phyloP scores from a whole-genome alignment of 2,797 vertebrate species.

The Allobates femoralis region DNA sequence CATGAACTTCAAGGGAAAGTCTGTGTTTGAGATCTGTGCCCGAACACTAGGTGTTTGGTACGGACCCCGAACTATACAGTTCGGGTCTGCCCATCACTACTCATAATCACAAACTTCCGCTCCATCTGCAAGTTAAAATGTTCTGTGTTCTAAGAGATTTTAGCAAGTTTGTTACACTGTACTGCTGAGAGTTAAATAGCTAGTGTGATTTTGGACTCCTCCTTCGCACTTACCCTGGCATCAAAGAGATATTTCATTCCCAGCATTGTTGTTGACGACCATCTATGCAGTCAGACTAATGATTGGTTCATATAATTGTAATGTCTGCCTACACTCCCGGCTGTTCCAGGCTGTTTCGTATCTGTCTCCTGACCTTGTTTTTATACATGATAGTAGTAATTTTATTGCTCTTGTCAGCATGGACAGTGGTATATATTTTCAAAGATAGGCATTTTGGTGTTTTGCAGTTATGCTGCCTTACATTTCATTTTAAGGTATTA shows the following conservation, averaged over 20 bases:
- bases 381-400: conserved; percentile 5
- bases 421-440: background rate
- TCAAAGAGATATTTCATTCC: background rate
- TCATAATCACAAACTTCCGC: background rate
- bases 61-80: no score
- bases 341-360: background rate
- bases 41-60: no score
- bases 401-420: background rate
- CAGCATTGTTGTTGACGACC: background rate
- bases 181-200: background rate
- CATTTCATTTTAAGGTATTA: background rate
- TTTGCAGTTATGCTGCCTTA: background rate
- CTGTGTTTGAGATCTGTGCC: no score
- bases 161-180: background rate
- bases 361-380: background rate
- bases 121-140: background rate
- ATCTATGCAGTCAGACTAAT: conserved; percentile 1
- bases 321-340: background rate
- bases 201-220: background rate
- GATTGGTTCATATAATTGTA: conserved; percentile 14
- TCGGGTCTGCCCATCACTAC: no score
- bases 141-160: background rate
- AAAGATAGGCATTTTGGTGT: background rate
- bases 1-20: no score
- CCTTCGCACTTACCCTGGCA: background rate